These are phyloP conservation scores for Xestia sexstrigata DNA, from an alignment of 2,888 invertebrate species.

Conservation along the genomic window DNA sequence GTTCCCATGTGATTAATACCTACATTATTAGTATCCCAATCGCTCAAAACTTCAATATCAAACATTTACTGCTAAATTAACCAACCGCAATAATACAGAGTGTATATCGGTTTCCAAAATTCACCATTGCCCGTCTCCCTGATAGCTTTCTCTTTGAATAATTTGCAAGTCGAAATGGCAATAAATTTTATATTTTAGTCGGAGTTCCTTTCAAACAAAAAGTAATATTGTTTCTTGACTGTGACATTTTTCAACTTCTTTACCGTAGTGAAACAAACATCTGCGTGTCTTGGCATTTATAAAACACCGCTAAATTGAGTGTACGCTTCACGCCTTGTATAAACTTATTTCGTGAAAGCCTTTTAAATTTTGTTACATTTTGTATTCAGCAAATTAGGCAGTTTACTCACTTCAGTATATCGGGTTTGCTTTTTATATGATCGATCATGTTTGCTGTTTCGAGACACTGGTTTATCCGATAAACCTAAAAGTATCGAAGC, in stretches of 20 bases:
- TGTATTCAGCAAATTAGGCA: constrained; percentile 38
- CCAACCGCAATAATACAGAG: constrained; percentile 19
- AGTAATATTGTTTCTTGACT: constrained; percentile 64
- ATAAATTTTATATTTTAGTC: constrained; percentile 67
- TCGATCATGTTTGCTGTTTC: constrained; percentile 25
- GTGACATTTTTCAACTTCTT: constrained; percentile 66
- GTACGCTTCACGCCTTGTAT: constrained; percentile 47
- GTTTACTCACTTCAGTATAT: constrained; percentile 13
- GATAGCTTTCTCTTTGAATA: constrained; percentile 60
- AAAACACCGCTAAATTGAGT: constrained; percentile 63
- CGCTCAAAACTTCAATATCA: constrained; percentile 1
- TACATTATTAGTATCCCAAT: neutral
- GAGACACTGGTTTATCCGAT: constrained; percentile 26
- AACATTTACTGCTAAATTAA: constrained; percentile 39
- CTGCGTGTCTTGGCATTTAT: constrained; percentile 59
- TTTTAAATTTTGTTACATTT: constrained; percentile 37
- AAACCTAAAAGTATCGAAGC: no score
- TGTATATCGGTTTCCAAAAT: constrained; percentile 44
- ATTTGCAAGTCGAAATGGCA: constrained; percentile 58
- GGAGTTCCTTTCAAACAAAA: constrained; percentile 61
- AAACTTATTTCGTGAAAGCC: constrained; percentile 40
- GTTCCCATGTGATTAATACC: neutral
- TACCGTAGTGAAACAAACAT: constrained; percentile 56
- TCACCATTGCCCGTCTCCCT: constrained; percentile 23
- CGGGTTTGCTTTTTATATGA: constrained; percentile 24